Evolutionary conservation across 2,113 vertebrate species (phyloP).

Genomic region (Lates calcarifer): DNA sequence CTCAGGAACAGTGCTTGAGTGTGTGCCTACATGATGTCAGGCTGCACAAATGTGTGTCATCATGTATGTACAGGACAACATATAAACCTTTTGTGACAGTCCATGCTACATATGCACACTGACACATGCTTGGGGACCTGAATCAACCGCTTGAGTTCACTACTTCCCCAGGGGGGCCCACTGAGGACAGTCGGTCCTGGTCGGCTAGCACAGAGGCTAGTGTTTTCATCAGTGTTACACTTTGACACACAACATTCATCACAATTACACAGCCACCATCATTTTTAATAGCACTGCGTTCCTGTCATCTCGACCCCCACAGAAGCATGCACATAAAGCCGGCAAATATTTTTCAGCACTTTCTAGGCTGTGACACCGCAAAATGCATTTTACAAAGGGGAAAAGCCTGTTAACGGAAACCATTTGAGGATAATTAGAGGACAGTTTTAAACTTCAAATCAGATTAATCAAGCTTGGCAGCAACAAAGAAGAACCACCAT

Average conservation of each 20-base stretch:
- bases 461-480: constrained; percentile 31
- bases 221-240: constrained; percentile 13
- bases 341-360: not conserved
- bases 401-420: constrained; percentile 3
- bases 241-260: constrained; percentile 51
- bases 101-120: not conserved
- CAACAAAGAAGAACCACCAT: not conserved
- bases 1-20: not conserved
- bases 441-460: constrained; percentile 13
- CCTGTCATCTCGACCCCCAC: constrained; percentile 11
- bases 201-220: constrained; percentile 29
- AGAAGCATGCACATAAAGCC: constrained; percentile 46
- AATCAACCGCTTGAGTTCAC: constrained; percentile 51
- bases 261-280: constrained; percentile 50
- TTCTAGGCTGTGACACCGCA: constrained; percentile 5
- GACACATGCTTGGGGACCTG: constrained; percentile 29
- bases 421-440: constrained; percentile 21
- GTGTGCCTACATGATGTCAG: not conserved
- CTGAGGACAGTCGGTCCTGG: constrained; percentile 9
- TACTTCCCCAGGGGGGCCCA: constrained; percentile 37
- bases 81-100: constrained; percentile 11
- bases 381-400: constrained; percentile 27
- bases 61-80: not conserved
- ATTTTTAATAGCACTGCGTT: constrained; percentile 18
- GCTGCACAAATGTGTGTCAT: not conserved